Evolutionary conservation across 2,113 vertebrate species (phyloP).

Genomic region (Aleadryas rufinucha): DNA sequence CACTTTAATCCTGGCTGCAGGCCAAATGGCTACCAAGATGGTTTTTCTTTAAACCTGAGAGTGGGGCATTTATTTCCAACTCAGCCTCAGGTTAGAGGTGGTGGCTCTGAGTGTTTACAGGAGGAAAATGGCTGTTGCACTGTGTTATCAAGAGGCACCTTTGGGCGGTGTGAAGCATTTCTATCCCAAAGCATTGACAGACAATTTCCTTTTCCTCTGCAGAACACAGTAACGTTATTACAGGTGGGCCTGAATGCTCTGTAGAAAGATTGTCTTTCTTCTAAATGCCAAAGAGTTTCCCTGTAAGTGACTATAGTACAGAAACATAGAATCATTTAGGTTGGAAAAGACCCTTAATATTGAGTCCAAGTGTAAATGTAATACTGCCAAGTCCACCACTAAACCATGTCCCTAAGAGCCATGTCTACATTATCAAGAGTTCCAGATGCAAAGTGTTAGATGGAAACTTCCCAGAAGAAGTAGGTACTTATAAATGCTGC

Average conservation of each 20-base stretch:
- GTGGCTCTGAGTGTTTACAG: constrained; percentile 9
- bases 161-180: neutral
- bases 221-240: neutral
- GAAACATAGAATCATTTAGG: neutral
- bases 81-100: constrained; percentile 30
- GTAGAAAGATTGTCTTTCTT: neutral
- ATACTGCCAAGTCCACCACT: neutral
- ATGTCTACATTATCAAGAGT: neutral
- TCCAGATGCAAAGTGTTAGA: neutral
- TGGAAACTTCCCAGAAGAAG: neutral
- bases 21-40: constrained; percentile 60
- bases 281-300: neutral
- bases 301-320: neutral
- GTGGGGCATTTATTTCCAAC: constrained; percentile 6
- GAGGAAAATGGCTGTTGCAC: neutral
- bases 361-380: neutral
- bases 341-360: neutral
- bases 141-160: neutral
- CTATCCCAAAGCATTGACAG: neutral
- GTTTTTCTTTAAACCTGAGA: constrained; percentile 56
- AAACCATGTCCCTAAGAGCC: neutral
- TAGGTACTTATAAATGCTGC: neutral
- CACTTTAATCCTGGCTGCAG: constrained; percentile 71
- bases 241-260: neutral
- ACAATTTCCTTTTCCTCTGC: neutral